phyloP scores from a whole-genome alignment of 2,888 invertebrate species.

The Acleris cristana region DNA sequence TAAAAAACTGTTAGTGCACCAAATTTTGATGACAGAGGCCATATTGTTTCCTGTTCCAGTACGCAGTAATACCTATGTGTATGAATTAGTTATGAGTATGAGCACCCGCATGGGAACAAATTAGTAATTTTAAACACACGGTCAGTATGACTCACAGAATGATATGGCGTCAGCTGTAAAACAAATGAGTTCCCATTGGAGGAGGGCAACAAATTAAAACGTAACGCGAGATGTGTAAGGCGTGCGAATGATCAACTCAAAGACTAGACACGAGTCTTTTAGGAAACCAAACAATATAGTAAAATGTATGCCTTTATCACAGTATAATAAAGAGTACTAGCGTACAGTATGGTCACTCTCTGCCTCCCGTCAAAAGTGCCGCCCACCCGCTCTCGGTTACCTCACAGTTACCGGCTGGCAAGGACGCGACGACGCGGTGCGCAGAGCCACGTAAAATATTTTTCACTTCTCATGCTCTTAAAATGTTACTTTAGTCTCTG shows the following conservation, averaged over 20 bases:
- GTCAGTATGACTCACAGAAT: slow-evolving; percentile 25
- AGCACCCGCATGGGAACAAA: slow-evolving; percentile 10
- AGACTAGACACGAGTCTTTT: background rate
- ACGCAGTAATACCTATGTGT: background rate
- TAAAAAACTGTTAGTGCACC: background rate
- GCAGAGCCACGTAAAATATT: too few relatives aligned
- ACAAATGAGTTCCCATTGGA: slow-evolving; percentile 46
- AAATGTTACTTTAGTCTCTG: too few relatives aligned
- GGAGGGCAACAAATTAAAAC: slow-evolving; percentile 37
- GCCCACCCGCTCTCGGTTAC: too few relatives aligned
- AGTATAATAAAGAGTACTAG: too few relatives aligned
- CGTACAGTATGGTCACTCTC: too few relatives aligned
- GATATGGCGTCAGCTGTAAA: slow-evolving; percentile 33
- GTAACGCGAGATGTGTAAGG: slow-evolving; percentile 15
- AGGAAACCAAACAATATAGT: background rate
- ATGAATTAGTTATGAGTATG: slow-evolving; percentile 10
- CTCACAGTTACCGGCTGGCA: too few relatives aligned
- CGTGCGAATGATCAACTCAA: slow-evolving; percentile 5
- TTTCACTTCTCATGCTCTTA: too few relatives aligned
- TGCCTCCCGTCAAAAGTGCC: too few relatives aligned
- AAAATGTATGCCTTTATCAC: background rate
- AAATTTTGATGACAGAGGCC: background rate
- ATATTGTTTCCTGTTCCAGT: slow-evolving; percentile 5
- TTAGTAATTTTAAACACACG: slow-evolving; percentile 9
- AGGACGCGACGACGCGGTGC: too few relatives aligned